phyloP scores from a whole-genome alignment of 2,113 vertebrate genomes.

The Ceuthmochares aereus region DNA sequence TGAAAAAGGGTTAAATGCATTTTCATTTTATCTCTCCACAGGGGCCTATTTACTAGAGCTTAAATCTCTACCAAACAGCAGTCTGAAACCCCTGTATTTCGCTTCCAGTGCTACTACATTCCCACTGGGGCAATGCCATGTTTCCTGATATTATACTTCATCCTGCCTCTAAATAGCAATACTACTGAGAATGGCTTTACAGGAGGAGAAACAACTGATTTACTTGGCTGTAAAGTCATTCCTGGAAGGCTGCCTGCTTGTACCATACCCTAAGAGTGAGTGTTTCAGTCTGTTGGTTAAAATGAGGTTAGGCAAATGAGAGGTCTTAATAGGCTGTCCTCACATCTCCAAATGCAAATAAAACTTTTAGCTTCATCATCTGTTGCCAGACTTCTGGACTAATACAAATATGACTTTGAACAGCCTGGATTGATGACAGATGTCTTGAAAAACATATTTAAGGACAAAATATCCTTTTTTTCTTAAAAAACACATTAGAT shows the following conservation, averaged over 20 bases:
- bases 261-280: background rate
- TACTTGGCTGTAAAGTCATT: conserved; percentile 47
- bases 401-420: background rate
- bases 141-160: conserved; percentile 61
- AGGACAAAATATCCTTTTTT: background rate
- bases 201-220: conserved; percentile 15
- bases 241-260: conserved; percentile 22
- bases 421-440: background rate
- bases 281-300: conserved; percentile 11
- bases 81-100: conserved; percentile 57
- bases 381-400: background rate
- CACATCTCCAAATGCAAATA: background rate
- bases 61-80: conserved; percentile 61
- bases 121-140: conserved; percentile 16
- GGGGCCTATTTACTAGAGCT: conserved; percentile 59
- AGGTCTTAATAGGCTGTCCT: background rate
- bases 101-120: conserved; percentile 42
- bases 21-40: conserved; percentile 56
- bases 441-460: background rate
- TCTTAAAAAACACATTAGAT: background rate
- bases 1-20: conserved; percentile 50
- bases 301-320: background rate
- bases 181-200: conserved; percentile 54
- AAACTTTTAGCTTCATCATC: background rate
- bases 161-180: conserved; percentile 55